Conservation (phyloP, 2,797 vertebrate species). For the Carduelis carduelis region DNA sequence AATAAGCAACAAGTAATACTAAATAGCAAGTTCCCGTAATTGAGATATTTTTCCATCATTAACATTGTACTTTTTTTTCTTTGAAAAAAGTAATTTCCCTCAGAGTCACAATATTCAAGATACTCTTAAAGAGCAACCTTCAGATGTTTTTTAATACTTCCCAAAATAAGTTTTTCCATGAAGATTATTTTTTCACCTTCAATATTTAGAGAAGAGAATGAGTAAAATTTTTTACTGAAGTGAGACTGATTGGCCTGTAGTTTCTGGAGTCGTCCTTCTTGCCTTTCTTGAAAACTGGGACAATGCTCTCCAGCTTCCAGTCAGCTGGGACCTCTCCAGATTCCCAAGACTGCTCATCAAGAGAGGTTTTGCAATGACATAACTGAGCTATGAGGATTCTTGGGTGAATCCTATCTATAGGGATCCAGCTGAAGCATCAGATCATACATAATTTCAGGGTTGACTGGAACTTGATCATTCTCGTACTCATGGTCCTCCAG, state of each 20-base stretch:
- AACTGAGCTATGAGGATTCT: rapidly evolving
- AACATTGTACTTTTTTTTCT: not conserved
- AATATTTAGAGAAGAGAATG: not conserved
- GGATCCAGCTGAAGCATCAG: not conserved
- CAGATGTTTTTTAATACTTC: not conserved
- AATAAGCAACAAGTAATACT: not conserved
- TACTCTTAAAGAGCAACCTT: not conserved
- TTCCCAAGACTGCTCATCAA: rapidly evolving
- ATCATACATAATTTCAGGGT: not conserved
- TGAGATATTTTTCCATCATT: not conserved
- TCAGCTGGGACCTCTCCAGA: not conserved
- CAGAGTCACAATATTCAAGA: not conserved
- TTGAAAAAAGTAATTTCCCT: not conserved
- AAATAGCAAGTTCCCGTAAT: not conserved
- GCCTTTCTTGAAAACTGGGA: not conserved
- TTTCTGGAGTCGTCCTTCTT: rapidly evolving
- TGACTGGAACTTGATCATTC: not conserved
- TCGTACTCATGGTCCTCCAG: rapidly evolving
- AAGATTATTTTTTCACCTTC: not conserved
- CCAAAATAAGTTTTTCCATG: not conserved
- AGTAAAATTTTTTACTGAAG: not conserved
- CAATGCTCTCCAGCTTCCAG: not conserved
- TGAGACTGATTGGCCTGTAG: not conserved
- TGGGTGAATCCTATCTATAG: not conserved
- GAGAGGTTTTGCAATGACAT: rapidly evolving